Conservation (phyloP, 37 sponge, comb jelly and placozoan species). For the Dysidea cf. avara region DNA sequence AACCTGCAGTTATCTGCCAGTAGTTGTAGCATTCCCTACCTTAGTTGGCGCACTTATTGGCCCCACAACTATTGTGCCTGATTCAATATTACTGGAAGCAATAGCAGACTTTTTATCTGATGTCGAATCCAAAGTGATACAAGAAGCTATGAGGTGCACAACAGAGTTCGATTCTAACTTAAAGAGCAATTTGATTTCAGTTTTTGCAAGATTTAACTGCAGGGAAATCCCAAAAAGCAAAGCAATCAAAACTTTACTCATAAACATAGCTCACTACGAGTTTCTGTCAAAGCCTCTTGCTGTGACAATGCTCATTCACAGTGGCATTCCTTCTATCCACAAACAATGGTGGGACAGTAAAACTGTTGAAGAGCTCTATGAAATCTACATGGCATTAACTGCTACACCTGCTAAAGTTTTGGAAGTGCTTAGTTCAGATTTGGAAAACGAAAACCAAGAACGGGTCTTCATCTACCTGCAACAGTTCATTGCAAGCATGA, state of each 20-base stretch:
- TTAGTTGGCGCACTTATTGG: not conserved
- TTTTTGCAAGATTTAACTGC: slow-evolving; percentile 4
- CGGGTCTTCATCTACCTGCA: slow-evolving; percentile 20
- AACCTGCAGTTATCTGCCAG: too few relatives aligned
- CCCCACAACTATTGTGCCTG: not conserved
- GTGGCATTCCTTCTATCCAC: slow-evolving; percentile 17
- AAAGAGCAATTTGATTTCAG: not conserved
- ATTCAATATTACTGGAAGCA: not conserved
- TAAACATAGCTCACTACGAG: slow-evolving; percentile 5
- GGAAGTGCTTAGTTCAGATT: not conserved
- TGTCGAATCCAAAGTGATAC: too few relatives aligned
- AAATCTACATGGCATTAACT: not conserved
- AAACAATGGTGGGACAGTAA: not conserved
- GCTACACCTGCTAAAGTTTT: slow-evolving; percentile 17
- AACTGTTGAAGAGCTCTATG: not conserved
- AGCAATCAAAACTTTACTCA: not conserved
- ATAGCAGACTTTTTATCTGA: not conserved
- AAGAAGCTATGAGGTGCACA: too few relatives aligned
- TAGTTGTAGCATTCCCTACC: not conserved
- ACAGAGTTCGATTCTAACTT: not conserved
- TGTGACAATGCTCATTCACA: not conserved
- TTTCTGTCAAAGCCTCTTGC: slow-evolving; percentile 35
- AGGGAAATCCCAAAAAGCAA: slow-evolving; percentile 1
- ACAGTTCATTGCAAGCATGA: slow-evolving; percentile 26
- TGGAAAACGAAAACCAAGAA: not conserved